These are phyloP conservation scores for Andricus curvator DNA, from an alignment of 2,888 invertebrate species.

Conservation along the genomic window DNA sequence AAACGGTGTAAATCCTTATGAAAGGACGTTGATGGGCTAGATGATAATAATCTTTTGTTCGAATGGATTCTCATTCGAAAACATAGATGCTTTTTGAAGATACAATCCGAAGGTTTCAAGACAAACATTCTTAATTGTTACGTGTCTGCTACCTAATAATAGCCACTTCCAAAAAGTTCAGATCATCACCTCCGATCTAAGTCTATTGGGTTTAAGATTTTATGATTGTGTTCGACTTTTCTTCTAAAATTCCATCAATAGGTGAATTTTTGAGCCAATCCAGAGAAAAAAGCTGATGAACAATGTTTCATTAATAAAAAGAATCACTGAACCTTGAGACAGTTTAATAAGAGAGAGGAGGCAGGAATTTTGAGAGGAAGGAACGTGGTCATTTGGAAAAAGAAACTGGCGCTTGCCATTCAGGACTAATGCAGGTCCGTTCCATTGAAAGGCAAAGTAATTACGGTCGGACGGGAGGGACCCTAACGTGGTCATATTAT, in stretches of 20 bases:
- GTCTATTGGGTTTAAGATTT: not conserved
- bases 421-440: constrained; percentile 31
- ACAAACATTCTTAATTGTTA: constrained; percentile 8
- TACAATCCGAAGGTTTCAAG: not conserved
- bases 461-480: constrained; percentile 22
- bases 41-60: constrained; percentile 12
- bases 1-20: not conserved
- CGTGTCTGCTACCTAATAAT: constrained; percentile 20
- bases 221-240: not conserved
- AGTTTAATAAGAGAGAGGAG: constrained; percentile 14
- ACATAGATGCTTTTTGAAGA: constrained; percentile 19
- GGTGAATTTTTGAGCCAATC: too few species aligned
- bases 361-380: constrained; percentile 22
- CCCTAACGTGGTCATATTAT: constrained; percentile 29
- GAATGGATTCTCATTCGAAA: not conserved
- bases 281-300: not conserved
- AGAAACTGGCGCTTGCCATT: constrained; percentile 39
- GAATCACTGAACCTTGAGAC: not conserved
- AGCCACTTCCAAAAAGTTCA: not conserved
- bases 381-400: constrained; percentile 27
- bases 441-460: constrained; percentile 32
- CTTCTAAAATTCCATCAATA: too few species aligned
- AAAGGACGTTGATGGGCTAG: constrained; percentile 7
- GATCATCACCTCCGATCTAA: not conserved
- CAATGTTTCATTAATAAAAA: constrained; percentile 3